Conservation (phyloP, 2,888 invertebrate species). For the Drepana falcataria region DNA sequence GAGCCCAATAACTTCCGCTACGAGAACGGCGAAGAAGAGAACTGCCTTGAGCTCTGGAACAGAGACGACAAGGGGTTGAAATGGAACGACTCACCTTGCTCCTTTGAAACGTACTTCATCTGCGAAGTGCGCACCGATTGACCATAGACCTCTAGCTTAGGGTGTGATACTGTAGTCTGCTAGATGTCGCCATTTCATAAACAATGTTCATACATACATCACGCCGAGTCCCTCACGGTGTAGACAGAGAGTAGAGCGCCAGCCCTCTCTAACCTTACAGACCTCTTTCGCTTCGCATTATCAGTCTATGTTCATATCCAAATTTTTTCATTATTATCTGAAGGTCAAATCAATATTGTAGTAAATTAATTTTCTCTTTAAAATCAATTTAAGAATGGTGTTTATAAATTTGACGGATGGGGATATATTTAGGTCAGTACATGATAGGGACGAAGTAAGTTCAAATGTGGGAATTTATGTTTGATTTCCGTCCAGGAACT, state of each 20-base stretch:
- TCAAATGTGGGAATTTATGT: background rate
- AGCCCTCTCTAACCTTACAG: too few species aligned
- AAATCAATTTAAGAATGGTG: background rate
- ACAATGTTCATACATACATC: background rate
- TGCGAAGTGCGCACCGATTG: slow-evolving; percentile 87
- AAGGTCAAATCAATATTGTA: too few species aligned
- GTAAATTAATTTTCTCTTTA: too few species aligned
- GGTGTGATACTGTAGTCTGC: slow-evolving; percentile 48
- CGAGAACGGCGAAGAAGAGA: slow-evolving; percentile 95
- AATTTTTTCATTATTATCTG: too few species aligned
- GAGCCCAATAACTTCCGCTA: slow-evolving; percentile 96
- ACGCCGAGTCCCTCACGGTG: too few species aligned
- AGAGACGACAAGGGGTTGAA: slow-evolving; percentile 94
- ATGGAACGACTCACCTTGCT: slow-evolving; percentile 96
- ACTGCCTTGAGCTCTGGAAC: slow-evolving; percentile 94
- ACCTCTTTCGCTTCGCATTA: background rate
- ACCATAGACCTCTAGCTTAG: slow-evolving; percentile 24
- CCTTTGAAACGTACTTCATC: slow-evolving; percentile 94
- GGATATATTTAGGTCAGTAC: background rate
- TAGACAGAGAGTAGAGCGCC: too few species aligned
- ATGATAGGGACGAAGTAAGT: background rate
- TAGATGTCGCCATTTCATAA: slow-evolving; percentile 35
- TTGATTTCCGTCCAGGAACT: too few species aligned
- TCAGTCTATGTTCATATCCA: slow-evolving; percentile 3
- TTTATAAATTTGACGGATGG: background rate